Evolutionary conservation across 2,113 vertebrate genomes (phyloP).

Genomic region (Bubo blakistoni): DNA sequence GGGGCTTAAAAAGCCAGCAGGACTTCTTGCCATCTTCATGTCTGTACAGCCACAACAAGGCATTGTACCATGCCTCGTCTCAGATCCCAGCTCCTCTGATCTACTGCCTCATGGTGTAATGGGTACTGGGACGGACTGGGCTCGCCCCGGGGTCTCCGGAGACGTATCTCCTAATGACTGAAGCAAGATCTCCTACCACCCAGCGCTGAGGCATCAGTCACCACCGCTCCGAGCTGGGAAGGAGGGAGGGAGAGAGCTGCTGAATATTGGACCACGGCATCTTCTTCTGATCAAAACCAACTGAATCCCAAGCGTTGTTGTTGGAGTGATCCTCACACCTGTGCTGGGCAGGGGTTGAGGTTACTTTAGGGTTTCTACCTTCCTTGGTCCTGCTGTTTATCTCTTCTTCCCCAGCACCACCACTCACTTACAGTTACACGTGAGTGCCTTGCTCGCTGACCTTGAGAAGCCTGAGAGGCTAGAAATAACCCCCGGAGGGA

Average conservation of each 20-base stretch:
- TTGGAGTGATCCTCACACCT: background rate
- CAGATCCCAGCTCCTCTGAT: background rate
- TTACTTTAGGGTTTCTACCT: background rate
- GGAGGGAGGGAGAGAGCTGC: background rate
- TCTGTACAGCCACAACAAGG: background rate
- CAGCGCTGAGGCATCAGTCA: background rate
- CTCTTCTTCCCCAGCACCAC: background rate
- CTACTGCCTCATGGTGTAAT: background rate
- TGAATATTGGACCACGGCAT: background rate
- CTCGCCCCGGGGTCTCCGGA: background rate
- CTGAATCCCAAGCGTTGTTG: background rate
- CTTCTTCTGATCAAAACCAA: background rate
- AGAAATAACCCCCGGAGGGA: background rate
- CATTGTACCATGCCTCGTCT: fast-evolving
- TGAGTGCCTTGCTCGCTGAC: background rate
- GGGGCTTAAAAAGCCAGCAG: background rate
- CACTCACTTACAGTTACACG: background rate
- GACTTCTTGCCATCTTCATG: background rate
- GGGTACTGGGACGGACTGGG: background rate
- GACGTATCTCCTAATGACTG: background rate
- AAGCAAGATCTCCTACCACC: background rate
- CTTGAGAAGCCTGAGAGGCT: background rate
- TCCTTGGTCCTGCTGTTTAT: background rate
- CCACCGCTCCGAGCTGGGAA: background rate
- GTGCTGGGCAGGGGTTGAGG: background rate